A percentile compares a stretch with the other conserved stretches of the same genome.
Conservation (phyloP, 2,797 vertebrate genomes). For the Crocodylus rhombifer region DNA sequence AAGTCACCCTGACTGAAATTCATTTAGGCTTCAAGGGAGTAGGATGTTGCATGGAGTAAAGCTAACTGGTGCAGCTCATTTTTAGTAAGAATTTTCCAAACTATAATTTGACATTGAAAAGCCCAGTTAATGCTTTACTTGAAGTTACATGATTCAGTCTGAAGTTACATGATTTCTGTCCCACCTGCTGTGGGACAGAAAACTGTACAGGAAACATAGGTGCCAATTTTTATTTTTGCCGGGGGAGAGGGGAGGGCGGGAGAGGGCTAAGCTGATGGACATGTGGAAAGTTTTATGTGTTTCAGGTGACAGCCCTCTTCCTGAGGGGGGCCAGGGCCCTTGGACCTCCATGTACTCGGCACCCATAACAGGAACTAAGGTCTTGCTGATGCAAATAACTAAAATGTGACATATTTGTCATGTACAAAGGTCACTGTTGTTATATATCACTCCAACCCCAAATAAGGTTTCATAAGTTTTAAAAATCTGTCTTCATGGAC, state of each 20-base stretch:
- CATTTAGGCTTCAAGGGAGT: neutral
- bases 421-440: neutral
- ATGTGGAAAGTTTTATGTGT: too few species aligned
- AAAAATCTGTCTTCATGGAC: constrained; percentile 21
- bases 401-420: neutral
- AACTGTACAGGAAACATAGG: constrained; percentile 48
- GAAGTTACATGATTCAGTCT: neutral
- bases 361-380: too few species aligned
- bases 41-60: constrained; percentile 8
- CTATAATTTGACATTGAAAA: constrained; percentile 30
- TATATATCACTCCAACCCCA: constrained; percentile 39
- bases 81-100: constrained; percentile 37
- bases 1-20: constrained; percentile 32
- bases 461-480: constrained; percentile 10
- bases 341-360: too few species aligned
- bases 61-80: neutral
- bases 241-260: too few species aligned
- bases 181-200: constrained; percentile 34
- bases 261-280: too few species aligned
- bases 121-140: neutral
- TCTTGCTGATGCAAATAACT: neutral
- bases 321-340: too few species aligned
- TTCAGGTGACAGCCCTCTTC: too few species aligned
- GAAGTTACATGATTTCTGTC: neutral
- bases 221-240: too few species aligned